phyloP scores from a whole-genome alignment of 2,113 vertebrate species.

The Urocitellus parryii region DNA sequence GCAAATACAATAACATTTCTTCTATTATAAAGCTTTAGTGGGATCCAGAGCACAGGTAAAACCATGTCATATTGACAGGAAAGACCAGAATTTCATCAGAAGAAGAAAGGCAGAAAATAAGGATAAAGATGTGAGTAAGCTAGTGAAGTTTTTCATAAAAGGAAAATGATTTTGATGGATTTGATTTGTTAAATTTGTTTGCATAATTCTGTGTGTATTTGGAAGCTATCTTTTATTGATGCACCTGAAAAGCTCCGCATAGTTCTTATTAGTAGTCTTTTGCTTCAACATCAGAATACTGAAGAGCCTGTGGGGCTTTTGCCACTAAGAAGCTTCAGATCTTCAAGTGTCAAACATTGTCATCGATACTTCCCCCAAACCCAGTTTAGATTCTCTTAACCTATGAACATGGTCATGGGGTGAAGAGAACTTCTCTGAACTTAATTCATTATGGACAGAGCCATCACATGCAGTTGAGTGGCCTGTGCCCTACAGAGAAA shows the following conservation, averaged over 20 bases:
- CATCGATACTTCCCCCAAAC: neutral
- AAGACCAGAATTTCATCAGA: neutral
- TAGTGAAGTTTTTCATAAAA: neutral
- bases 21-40: neutral
- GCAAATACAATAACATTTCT: neutral
- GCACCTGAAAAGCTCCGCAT: neutral
- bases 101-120: slow-evolving; percentile 9
- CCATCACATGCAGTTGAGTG: neutral
- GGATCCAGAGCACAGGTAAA: neutral
- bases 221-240: neutral
- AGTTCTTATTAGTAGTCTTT: neutral
- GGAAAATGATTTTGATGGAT: neutral
- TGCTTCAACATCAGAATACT: neutral
- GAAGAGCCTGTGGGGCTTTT: neutral
- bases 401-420: neutral
- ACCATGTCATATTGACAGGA: neutral
- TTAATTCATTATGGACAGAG: neutral
- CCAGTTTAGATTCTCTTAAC: neutral
- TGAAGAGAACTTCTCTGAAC: neutral
- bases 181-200: slow-evolving; percentile 27
- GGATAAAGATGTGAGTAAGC: neutral
- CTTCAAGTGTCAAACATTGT: neutral
- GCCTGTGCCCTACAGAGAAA: neutral
- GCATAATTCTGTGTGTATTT: neutral
- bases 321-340: neutral